Evolutionary conservation across 2,113 vertebrate genomes (phyloP).

Genomic region (Hippopotamus amphibius): DNA sequence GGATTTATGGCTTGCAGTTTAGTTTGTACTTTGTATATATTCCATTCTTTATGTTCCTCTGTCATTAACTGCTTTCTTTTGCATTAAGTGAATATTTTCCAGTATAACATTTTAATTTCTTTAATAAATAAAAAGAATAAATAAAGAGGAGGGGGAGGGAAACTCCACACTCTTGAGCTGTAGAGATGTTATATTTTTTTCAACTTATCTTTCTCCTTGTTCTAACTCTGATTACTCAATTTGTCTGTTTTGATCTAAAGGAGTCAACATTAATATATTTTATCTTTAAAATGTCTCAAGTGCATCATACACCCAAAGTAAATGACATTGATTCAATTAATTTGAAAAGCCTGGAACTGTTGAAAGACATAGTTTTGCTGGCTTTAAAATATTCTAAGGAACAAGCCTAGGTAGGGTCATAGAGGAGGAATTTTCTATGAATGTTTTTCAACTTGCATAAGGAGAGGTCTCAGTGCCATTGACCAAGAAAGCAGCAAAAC

Average conservation of each 20-base stretch:
- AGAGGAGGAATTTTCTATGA: neutral
- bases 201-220: neutral
- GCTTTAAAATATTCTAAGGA: neutral
- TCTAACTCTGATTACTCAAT: neutral
- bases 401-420: neutral
- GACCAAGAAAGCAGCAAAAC: neutral
- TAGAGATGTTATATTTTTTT: neutral
- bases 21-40: neutral
- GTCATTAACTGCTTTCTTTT: neutral
- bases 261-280: neutral
- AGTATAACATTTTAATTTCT: neutral
- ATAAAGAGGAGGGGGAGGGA: neutral
- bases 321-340: neutral
- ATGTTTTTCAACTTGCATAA: neutral
- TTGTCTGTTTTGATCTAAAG: neutral
- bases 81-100: neutral
- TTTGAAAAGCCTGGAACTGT: neutral
- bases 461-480: neutral
- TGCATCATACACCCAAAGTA: neutral
- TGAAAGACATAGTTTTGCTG: neutral
- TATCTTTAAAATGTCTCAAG: neutral
- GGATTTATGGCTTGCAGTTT: neutral
- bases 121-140: neutral
- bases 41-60: neutral
- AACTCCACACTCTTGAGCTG: neutral